Evolutionary conservation across 2,113 vertebrate genomes (phyloP).

Genomic region (Strix uralensis): DNA sequence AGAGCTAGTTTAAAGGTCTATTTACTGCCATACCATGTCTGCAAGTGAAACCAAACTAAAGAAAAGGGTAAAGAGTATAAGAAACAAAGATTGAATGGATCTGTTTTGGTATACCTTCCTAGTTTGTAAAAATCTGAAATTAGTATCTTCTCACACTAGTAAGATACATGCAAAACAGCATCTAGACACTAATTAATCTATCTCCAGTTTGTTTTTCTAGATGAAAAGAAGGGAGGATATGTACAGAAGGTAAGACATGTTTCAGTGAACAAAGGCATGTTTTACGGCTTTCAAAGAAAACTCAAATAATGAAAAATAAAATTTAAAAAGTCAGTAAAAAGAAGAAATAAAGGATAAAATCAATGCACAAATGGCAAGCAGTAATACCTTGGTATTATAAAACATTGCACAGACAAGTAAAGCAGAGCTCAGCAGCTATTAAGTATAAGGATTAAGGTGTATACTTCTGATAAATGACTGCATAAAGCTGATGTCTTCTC

Average conservation of each 20-base stretch:
- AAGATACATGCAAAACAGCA: not conserved
- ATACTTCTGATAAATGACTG: not conserved
- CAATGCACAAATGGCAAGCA: not conserved
- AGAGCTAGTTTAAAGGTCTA: not conserved
- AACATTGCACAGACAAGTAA: not conserved
- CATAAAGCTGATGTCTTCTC: not conserved
- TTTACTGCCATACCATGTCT: not conserved
- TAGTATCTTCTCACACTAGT: not conserved
- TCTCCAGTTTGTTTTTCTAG: rapidly evolving
- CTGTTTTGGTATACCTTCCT: not conserved
- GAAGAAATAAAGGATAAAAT: not conserved
- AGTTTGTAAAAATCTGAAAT: not conserved
- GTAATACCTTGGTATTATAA: not conserved
- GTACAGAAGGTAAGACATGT: not conserved
- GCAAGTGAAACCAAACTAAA: not conserved
- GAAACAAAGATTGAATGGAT: not conserved
- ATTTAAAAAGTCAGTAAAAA: not conserved
- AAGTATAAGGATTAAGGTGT: not conserved
- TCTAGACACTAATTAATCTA: not conserved
- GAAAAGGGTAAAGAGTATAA: not conserved
- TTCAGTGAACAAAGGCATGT: not conserved
- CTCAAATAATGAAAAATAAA: not conserved
- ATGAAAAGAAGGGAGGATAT: not conserved
- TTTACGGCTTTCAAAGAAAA: not conserved
- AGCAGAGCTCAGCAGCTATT: not conserved